Evolutionary conservation across 2,113 vertebrate genomes (phyloP).

Genomic region (Semnornis frantzii): DNA sequence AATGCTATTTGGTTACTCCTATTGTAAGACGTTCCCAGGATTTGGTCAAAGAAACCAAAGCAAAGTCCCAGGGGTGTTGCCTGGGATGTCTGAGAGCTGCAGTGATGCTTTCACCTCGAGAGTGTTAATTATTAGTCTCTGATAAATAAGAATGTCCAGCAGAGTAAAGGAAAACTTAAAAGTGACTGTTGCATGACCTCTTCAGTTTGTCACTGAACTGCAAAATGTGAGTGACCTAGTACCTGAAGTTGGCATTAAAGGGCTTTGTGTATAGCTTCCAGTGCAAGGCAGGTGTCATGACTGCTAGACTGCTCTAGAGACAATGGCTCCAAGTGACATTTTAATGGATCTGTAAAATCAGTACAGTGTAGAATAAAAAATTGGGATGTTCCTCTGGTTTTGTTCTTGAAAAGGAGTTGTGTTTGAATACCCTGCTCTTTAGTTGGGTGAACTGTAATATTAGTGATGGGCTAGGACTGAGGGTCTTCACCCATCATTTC

Average conservation of each 20-base stretch:
- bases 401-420: not conserved
- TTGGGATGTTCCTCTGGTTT: not conserved
- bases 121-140: not conserved
- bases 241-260: not conserved
- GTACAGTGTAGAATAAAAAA: not conserved
- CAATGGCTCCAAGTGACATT: not conserved
- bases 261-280: not conserved
- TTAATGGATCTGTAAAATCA: not conserved
- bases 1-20: not conserved
- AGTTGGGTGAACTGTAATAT: not conserved
- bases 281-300: not conserved
- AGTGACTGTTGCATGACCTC: not conserved
- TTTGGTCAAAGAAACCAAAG: not conserved
- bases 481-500: not conserved
- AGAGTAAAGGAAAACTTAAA: not conserved
- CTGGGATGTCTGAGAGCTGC: not conserved
- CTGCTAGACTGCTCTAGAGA: not conserved
- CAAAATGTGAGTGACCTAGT: not conserved
- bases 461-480: not conserved
- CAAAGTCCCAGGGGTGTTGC: not conserved
- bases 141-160: not conserved
- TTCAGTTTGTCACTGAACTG: not conserved
- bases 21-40: not conserved
- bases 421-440: not conserved
- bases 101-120: not conserved